phyloP scores from a whole-genome alignment of 2,888 invertebrate genomes.

The Nomada lathburiana region DNA sequence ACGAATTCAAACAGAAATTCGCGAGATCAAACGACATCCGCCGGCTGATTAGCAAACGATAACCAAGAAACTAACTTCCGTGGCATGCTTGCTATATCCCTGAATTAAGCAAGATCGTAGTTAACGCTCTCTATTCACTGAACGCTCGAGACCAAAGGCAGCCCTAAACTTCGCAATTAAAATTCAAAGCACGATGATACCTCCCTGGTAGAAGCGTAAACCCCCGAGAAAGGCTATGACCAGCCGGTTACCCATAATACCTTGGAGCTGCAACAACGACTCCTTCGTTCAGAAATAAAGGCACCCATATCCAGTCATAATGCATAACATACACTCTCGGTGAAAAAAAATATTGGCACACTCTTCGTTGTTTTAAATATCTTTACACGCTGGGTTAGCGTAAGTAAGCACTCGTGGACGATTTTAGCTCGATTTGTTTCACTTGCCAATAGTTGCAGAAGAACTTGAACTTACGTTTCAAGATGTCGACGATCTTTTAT shows the following conservation, averaged over 20 bases:
- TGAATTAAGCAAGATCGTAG: constrained; percentile 44
- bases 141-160: constrained; percentile 34
- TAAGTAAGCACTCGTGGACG: too few species aligned
- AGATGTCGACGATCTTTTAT: too few species aligned
- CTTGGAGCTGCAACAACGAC: constrained; percentile 66
- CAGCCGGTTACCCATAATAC: constrained; percentile 62
- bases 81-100: not conserved
- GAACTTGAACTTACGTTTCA: too few species aligned
- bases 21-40: not conserved
- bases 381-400: too few species aligned
- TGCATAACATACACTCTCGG: not conserved
- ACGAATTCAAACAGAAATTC: not conserved
- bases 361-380: too few species aligned
- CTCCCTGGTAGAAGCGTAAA: constrained; percentile 58
- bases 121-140: constrained; percentile 48
- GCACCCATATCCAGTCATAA: constrained; percentile 15
- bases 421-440: too few species aligned
- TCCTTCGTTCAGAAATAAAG: constrained; percentile 28
- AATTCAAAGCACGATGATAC: constrained; percentile 70
- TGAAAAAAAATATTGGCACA: too few species aligned
- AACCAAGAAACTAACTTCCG: constrained; percentile 38
- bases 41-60: constrained; percentile 30
- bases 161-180: constrained; percentile 73
- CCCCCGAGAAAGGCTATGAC: constrained; percentile 58
- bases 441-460: too few species aligned